A percentile compares a stretch with the other conserved stretches of the same genome.
phyloP scores from a whole-genome alignment of 1,140 invertebrate species.

The Apocrypta bakeri region DNA sequence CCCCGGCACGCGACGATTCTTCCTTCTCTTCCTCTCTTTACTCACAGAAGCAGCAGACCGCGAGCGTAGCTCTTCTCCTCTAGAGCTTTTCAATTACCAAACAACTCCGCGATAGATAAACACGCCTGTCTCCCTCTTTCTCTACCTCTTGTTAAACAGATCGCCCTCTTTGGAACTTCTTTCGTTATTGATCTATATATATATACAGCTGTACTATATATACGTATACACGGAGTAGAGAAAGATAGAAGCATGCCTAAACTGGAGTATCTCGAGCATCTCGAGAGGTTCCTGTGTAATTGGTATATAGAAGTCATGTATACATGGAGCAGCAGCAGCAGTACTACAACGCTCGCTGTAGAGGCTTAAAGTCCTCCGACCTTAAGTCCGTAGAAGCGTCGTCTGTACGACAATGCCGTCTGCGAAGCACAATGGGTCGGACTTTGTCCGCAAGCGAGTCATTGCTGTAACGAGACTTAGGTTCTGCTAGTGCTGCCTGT shows the following conservation, averaged over 20 bases:
- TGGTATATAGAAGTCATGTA: not conserved
- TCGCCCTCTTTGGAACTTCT: not conserved
- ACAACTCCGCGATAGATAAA: not conserved
- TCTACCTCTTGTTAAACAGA: not conserved
- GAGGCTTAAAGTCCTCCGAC: not conserved
- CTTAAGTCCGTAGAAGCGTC: not conserved
- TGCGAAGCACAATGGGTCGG: slow-evolving; percentile 4
- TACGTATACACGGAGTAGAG: too few relatives aligned
- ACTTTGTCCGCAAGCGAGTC: slow-evolving; percentile 18
- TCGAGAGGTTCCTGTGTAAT: not conserved
- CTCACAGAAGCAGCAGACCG: not conserved
- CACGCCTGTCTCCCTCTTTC: too few relatives aligned
- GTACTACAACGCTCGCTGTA: slow-evolving; percentile 4
- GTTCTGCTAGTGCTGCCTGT: too few relatives aligned
- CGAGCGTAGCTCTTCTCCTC: not conserved
- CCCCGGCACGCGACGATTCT: not conserved
- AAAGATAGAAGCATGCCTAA: too few relatives aligned
- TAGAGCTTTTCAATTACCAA: not conserved
- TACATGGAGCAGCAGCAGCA: not conserved
- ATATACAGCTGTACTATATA: too few relatives aligned
- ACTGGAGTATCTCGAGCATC: not conserved
- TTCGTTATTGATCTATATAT: not conserved
- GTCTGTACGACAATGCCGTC: slow-evolving; percentile 1
- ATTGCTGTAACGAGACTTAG: not conserved
- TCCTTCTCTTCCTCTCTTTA: not conserved